Percentiles rank a stretch among this genome's conserved stretches.
Evolutionary conservation across 1,140 invertebrate species (phyloP).

Genomic region (Penaeus indicus): DNA sequence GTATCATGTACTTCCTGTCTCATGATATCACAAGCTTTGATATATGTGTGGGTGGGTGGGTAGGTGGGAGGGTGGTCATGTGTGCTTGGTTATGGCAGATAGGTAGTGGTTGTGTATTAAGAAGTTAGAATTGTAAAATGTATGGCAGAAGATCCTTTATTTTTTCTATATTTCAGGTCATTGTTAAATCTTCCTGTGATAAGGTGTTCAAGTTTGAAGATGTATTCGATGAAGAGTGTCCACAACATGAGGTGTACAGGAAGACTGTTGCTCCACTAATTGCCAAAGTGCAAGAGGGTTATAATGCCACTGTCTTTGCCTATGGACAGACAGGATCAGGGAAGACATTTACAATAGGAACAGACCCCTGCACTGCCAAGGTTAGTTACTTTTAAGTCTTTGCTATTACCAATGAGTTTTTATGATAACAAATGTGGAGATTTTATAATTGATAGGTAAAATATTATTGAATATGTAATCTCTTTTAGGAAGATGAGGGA

Average conservation of each 20-base stretch:
- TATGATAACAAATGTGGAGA: neutral
- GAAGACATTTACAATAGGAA: conserved; percentile 73
- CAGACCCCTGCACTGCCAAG: conserved; percentile 28
- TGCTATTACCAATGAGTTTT: neutral
- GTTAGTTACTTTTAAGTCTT: conserved; percentile 1
- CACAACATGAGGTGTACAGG: conserved; percentile 52
- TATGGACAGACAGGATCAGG: conserved; percentile 75
- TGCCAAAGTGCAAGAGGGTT: conserved; percentile 67
- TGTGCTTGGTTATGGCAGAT: too few relatives aligned
- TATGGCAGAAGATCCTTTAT: too few relatives aligned
- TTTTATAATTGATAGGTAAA: neutral
- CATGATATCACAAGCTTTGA: too few relatives aligned
- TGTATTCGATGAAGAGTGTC: conserved; percentile 34
- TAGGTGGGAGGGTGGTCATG: too few relatives aligned
- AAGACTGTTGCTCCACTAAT: conserved; percentile 57
- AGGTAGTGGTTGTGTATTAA: too few relatives aligned
- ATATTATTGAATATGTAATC: neutral
- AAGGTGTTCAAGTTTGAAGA: conserved; percentile 46
- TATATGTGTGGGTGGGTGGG: too few relatives aligned
- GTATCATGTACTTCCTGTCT: too few relatives aligned
- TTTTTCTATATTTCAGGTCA: conserved; percentile 32
- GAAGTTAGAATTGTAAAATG: neutral
- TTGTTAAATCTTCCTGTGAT: conserved; percentile 18
- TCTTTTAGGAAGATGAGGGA: conserved; percentile 42
- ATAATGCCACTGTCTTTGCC: conserved; percentile 73